Base-by-base conservation (phyloP, 2,113 vertebrate species). In the Bagarius yarrelli region DNA sequence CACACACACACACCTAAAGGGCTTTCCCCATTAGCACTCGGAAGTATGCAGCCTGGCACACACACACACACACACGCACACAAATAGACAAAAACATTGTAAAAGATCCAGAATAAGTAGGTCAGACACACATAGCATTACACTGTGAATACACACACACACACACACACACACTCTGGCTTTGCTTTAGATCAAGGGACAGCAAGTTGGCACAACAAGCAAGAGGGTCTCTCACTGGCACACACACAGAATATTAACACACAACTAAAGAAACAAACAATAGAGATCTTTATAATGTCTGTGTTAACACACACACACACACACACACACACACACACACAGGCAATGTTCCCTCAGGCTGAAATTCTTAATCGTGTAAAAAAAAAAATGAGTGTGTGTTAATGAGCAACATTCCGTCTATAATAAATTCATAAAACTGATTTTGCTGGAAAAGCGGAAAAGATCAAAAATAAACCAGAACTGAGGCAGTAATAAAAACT, bases 91-190 rank as follows among this genome's bases (percentile, higher is more conserved):
- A 56, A 77, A 71, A 47, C 9, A 66, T 73, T 18, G 50, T 59
- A 32, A 80, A 72, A 64, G 63, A 64, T 52, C 30, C 5, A 55
- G 23, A 34, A 84, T 74, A 89, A 88, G 56, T 85, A 67, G 81
- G 82, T 83, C 81, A 80, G 18, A 76, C 59, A 82, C 25, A 44
- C 66, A 67, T 14, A 69, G 36, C 44, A 69, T 40, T n/a, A 40
- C 11, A 66, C 32, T 66, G 8, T 3, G 2, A 66, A 9, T 36
- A 30, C 27, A 14, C 77, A 21, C 23, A 55, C 61, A 27, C 61
- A 69, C 34, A 25, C 79, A 25, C 47, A 32, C 61, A 81, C 80
- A 77, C 55, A 61, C n/a, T 47, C 0, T 40, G 59, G 53, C 23
- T 69, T 80, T 77, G 53, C 57, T 76, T 27, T 55, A 50, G 55